Evolutionary conservation across 2,113 vertebrate species (phyloP).

Genomic region (Aegotheles bennettii): DNA sequence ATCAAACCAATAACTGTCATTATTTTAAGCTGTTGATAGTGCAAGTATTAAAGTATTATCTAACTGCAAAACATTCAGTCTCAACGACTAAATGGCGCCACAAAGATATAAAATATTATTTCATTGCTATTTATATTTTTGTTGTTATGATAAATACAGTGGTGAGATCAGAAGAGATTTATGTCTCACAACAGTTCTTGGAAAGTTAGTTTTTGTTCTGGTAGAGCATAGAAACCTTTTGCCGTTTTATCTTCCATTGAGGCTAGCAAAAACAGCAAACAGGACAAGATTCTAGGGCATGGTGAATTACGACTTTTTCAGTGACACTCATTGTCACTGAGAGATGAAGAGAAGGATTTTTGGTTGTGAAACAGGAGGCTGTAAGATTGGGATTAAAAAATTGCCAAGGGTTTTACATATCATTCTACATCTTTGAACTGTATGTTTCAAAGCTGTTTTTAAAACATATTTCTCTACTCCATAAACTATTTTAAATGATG

Average conservation of each 20-base stretch:
- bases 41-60: background rate
- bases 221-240: background rate
- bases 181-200: background rate
- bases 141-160: background rate
- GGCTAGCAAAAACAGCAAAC: background rate
- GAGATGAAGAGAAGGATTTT: background rate
- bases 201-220: background rate
- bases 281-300: background rate
- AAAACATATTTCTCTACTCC: background rate
- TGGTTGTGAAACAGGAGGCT: background rate
- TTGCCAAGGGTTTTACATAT: background rate
- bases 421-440: background rate
- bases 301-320: background rate
- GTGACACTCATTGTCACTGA: background rate
- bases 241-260: background rate
- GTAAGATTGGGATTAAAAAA: background rate
- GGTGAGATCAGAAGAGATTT: background rate
- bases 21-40: background rate
- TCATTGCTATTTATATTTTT: background rate
- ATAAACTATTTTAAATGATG: background rate
- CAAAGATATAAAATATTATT: background rate
- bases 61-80: background rate
- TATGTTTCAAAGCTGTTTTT: background rate
- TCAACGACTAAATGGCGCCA: fast-evolving
- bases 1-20: background rate